Evolutionary conservation across 2,888 invertebrate species (phyloP).

Genomic region (Cartodere bifasciata): DNA sequence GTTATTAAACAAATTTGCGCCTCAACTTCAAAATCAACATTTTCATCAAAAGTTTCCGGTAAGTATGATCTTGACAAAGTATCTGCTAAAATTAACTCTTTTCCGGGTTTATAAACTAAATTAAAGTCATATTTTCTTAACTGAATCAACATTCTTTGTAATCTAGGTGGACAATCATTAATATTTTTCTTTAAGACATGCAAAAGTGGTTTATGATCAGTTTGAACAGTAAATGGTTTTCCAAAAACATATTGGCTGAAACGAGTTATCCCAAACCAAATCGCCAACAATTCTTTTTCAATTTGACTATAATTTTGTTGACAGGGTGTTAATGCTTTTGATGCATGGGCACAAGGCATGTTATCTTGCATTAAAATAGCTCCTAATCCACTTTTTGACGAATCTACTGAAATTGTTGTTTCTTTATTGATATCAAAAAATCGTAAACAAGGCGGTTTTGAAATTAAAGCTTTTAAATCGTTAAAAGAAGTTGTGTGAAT

Average conservation of each 20-base stretch:
- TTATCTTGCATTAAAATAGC: slow-evolving; percentile 10
- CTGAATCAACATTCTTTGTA: slow-evolving; percentile 14
- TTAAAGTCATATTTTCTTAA: slow-evolving; percentile 12
- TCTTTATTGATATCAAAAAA: slow-evolving; percentile 8
- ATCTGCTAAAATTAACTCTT: slow-evolving; percentile 14
- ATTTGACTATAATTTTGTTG: slow-evolving; percentile 26
- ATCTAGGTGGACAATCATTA: slow-evolving; percentile 10
- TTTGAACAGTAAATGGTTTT: slow-evolving; percentile 20
- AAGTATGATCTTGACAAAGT: slow-evolving; percentile 10
- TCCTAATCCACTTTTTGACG: slow-evolving; percentile 5
- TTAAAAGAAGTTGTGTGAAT: slow-evolving; percentile 7
- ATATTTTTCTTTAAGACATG: slow-evolving; percentile 18
- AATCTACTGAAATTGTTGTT: slow-evolving; percentile 9
- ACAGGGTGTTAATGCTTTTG: slow-evolving; percentile 20
- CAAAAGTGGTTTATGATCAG: slow-evolving; percentile 27
- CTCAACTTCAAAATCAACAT: slow-evolving; percentile 10
- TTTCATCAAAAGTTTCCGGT: slow-evolving; percentile 7
- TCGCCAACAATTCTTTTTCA: slow-evolving; percentile 28
- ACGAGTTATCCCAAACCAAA: slow-evolving; percentile 17
- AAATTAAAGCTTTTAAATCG: slow-evolving; percentile 7
- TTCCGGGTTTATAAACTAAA: slow-evolving; percentile 14
- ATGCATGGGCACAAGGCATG: slow-evolving; percentile 23
- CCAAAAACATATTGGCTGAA: slow-evolving; percentile 25
- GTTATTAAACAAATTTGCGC: slow-evolving; percentile 10
- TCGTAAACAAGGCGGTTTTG: slow-evolving; percentile 4